A percentile compares a stretch with the other conserved stretches of the same genome.
These are phyloP conservation scores for Tympanoctomys barrerae DNA, from an alignment of 2,797 vertebrate species.

Conservation along the genomic window DNA sequence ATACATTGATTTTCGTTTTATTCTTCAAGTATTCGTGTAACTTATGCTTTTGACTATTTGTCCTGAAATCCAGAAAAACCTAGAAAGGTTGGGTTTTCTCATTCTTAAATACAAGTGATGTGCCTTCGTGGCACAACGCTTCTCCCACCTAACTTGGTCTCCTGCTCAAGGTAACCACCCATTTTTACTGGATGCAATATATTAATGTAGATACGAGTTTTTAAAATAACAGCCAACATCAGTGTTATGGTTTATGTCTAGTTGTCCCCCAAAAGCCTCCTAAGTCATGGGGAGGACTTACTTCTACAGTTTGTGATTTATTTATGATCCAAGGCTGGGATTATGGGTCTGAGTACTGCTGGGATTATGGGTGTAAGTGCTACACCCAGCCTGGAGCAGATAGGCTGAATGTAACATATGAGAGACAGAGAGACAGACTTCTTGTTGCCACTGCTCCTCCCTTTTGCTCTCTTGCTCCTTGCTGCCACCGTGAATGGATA, in stretches of 20 bases:
- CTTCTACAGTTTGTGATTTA: no score
- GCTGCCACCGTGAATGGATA: no score
- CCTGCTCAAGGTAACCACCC: neutral
- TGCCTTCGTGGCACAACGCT: neutral
- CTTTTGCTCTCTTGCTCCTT: no score
- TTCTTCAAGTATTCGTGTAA: neutral
- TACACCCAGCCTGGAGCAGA: no score
- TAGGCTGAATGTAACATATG: no score
- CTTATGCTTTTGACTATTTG: neutral
- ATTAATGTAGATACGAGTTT: neutral
- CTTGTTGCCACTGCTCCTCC: no score
- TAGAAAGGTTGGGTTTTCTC: neutral
- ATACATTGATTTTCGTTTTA: neutral
- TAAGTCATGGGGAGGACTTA: no score
- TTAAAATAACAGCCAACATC: constrained; percentile 16
- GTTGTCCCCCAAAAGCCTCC: no score
- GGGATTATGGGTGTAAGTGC: no score
- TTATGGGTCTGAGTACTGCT: no score
- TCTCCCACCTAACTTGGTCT: neutral
- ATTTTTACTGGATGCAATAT: neutral
- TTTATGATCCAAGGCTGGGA: no score
- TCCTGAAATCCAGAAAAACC: neutral
- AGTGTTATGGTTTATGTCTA: neutral
- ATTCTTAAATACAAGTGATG: neutral
- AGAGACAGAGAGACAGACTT: no score